Evolutionary conservation across 2,113 vertebrate species (phyloP), one percentile per base, ranked within the genome.

Genomic region (Odocoileus virginianus): DNA sequence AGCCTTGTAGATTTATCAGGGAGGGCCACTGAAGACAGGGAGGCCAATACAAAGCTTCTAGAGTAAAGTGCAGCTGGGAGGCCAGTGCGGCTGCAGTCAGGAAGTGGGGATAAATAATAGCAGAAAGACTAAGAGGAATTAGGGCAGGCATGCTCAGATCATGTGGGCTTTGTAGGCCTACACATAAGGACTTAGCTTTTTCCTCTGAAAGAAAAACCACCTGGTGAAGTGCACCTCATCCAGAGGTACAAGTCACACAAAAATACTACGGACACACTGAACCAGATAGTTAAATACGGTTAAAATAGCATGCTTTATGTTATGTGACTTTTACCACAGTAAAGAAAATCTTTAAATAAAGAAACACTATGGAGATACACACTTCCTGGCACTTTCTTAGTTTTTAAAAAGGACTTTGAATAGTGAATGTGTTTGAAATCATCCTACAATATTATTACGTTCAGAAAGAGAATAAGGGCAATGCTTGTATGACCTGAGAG

Each of bases 331-430:
- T 76, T 76, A 71, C 36, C 71, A 43, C 12, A 43, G 40, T 14
- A 43, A 76, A 76, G 21, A 43, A 25, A 76, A 76, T 76, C 43
- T 74, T 43, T 76, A 25, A 76, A 76, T 40, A 43, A 76, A 88
- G 76, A 84, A 88, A 93, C 23, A 8, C 40, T n/a, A 79, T 4
- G 52, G 25, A 58, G 27, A 93, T 14, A 67, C 15, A 89, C n/a
- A 89, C n/a, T 83, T 82, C 52, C 12, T 81, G 64, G 8, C 21
- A 91, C 17, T 91, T 64, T 61, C 30, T 74, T 36, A 78, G 67
- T 60, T 58, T 67, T 97, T 91, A 82, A 13, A 58, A 6, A 91
- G 82, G 85, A 95, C 64, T 89, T 78, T 94, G 61, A 95, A 87
- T 58, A 92, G 78, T 71, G 12, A 87, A 43, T 81, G 36, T 55